Percentiles rank a stretch among this genome's conserved stretches.
Evolutionary conservation across 2,888 invertebrate species (phyloP).

Genomic region (Cataglyphis albicans): DNA sequence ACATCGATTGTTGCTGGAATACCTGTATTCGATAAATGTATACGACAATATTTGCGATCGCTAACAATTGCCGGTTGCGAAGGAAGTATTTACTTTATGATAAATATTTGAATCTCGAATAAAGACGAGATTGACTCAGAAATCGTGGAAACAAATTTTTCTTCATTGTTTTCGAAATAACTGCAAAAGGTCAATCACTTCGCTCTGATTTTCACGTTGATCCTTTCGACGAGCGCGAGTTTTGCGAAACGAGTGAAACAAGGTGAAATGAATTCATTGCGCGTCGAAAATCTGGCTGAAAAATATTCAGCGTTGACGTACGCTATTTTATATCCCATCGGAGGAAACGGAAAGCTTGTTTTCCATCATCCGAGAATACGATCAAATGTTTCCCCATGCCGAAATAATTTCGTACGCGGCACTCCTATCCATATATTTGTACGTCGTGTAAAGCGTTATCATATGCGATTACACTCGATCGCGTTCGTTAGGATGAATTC

Average conservation of each 20-base stretch:
- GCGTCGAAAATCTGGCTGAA: conserved; percentile 22
- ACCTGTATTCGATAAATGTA: conserved; percentile 61
- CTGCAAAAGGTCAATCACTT: conserved; percentile 46
- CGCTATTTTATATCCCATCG: conserved; percentile 24
- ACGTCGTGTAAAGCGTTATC: background rate
- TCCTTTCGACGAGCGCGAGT: background rate
- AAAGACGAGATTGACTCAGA: conserved; percentile 37
- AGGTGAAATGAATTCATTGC: background rate
- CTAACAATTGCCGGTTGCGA: conserved; percentile 26
- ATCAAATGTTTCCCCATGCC: conserved; percentile 31
- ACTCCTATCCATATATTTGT: background rate
- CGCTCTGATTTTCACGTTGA: background rate
- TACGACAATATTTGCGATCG: conserved; percentile 64
- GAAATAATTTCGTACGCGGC: background rate
- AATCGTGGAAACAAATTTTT: conserved; percentile 35
- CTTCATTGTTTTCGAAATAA: conserved; percentile 39
- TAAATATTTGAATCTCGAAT: conserved; percentile 46
- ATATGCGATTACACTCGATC: background rate
- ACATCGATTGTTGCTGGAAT: conserved; percentile 34
- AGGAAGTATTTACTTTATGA: conserved; percentile 20
- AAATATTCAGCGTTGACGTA: conserved; percentile 31
- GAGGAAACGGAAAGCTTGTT: conserved; percentile 7
- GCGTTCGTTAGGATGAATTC: background rate
- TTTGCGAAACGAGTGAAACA: background rate
- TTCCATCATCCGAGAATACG: background rate